Percentiles rank a stretch among this genome's conserved stretches.
phyloP scores from a whole-genome alignment of 2,113 vertebrate species.

The Pelusios castaneus region DNA sequence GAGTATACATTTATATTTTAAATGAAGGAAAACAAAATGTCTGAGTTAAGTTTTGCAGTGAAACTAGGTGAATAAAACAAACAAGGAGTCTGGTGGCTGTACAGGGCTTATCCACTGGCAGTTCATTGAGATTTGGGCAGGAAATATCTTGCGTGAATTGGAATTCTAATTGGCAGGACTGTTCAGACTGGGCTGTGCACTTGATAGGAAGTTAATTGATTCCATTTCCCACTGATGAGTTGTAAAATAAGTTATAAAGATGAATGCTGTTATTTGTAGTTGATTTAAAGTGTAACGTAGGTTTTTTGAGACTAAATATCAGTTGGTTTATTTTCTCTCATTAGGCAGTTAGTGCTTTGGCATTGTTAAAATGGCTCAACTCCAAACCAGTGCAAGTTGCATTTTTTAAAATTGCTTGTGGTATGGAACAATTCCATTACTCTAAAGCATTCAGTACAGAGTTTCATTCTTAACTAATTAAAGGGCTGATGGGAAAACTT shows the following conservation, averaged over 20 bases:
- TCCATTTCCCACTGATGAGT: background rate
- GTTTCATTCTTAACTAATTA: constrained; percentile 12
- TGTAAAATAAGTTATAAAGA: background rate
- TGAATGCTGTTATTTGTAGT: background rate
- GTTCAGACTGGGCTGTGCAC: background rate
- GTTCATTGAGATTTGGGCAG: constrained; percentile 21
- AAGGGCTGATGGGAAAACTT: background rate
- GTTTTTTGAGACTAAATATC: constrained; percentile 27
- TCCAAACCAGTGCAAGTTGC: constrained; percentile 20
- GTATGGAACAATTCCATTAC: constrained; percentile 32
- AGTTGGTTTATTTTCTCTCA: constrained; percentile 12
- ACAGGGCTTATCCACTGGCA: constrained; percentile 2
- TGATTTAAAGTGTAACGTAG: background rate
- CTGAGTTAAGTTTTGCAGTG: background rate
- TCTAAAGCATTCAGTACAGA: background rate
- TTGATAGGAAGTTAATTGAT: background rate
- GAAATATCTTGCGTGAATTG: background rate
- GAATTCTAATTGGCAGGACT: constrained; percentile 47
- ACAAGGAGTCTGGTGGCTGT: too few species aligned
- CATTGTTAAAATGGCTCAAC: constrained; percentile 28
- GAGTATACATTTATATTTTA: constrained; percentile 6
- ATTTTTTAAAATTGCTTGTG: constrained; percentile 30
- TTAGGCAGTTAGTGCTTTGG: constrained; percentile 40
- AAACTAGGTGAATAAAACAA: constrained; percentile 27
- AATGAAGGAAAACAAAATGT: background rate